These are phyloP conservation scores for Idaea aversata DNA, from an alignment of 2,888 invertebrate genomes.

Conservation along the genomic window DNA sequence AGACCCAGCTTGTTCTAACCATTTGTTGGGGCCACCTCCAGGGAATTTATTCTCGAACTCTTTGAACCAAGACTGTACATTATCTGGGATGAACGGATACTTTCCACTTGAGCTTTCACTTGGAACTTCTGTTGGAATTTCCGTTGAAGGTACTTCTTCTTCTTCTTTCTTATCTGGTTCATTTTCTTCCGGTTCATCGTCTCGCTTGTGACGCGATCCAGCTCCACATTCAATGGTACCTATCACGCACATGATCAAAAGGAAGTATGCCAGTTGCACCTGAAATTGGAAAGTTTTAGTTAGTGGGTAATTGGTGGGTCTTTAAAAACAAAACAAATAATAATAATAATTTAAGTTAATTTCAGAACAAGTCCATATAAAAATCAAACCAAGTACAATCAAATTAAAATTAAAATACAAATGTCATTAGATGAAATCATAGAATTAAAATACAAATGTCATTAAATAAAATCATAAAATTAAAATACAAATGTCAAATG, in stretches of 20 bases:
- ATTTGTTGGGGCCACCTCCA: neutral
- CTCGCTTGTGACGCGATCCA: conserved; percentile 17
- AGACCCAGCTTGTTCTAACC: neutral
- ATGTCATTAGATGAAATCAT: no score
- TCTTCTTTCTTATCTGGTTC: conserved; percentile 4
- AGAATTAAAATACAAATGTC: no score
- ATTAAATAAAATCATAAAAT: no score
- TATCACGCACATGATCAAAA: conserved; percentile 28
- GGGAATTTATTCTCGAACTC: neutral
- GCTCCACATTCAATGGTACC: conserved; percentile 15
- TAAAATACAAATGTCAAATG: no score
- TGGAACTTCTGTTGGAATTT: conserved; percentile 4
- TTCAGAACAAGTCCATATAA: no score
- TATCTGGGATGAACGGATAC: neutral
- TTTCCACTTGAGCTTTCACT: neutral
- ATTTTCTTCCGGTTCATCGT: conserved; percentile 7
- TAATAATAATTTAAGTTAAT: no score
- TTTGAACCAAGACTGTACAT: neutral
- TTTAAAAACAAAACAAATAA: no score
- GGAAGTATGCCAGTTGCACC: conserved; percentile 25
- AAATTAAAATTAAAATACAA: no score
- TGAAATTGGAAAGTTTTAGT: conserved; percentile 11
- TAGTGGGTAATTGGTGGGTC: no score
- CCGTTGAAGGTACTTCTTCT: neutral
- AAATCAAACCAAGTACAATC: no score